phyloP scores from a whole-genome alignment of 2,113 vertebrate genomes.

The Perca fluviatilis region DNA sequence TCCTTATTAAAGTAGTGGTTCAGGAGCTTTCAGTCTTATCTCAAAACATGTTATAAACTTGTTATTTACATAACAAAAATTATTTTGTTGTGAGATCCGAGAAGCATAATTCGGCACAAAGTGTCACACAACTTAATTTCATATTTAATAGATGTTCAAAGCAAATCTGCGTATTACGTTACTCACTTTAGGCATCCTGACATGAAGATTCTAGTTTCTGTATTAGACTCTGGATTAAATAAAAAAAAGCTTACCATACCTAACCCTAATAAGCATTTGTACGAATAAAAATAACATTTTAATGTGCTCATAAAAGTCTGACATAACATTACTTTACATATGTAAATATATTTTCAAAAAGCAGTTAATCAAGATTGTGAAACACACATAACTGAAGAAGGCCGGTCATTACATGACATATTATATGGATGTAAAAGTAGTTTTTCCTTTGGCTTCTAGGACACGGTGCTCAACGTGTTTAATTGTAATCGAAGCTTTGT shows the following conservation, averaged over 20 bases:
- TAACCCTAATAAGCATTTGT: neutral
- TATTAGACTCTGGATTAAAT: neutral
- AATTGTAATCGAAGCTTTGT: neutral
- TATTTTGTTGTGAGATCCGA: neutral
- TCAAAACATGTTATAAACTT: neutral
- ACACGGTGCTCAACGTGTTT: neutral
- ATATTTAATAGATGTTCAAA: neutral
- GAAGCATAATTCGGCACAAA: neutral
- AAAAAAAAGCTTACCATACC: neutral
- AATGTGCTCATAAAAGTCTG: neutral
- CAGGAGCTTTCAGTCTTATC: neutral
- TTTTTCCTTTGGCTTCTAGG: constrained; percentile 3
- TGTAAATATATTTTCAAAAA: neutral
- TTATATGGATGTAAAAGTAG: neutral
- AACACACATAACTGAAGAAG: neutral
- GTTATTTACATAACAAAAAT: neutral
- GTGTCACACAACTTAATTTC: neutral
- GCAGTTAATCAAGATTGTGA: neutral
- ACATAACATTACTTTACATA: neutral
- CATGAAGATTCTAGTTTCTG: neutral
- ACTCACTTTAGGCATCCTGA: neutral
- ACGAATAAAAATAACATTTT: neutral
- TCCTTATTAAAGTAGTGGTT: too few species aligned
- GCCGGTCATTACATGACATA: too few species aligned
- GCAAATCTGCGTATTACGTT: neutral